A percentile compares a stretch with the other conserved stretches of the same genome.
Evolutionary conservation across 2,113 vertebrate species (phyloP).

Genomic region (human): DNA sequence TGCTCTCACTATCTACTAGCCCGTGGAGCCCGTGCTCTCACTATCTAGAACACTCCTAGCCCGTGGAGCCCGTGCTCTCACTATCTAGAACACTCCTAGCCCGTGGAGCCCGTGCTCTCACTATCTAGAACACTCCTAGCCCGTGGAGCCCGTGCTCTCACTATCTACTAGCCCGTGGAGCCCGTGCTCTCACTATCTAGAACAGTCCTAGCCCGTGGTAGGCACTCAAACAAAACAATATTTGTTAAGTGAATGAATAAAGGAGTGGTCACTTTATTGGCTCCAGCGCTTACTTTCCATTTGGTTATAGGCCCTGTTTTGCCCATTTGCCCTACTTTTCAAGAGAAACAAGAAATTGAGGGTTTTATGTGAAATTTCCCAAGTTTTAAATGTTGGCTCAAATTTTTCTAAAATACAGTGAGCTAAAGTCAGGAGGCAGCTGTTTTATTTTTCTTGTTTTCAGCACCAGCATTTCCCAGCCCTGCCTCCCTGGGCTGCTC

Average conservation of each 20-base stretch:
- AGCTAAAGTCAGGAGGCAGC: background rate
- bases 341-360: background rate
- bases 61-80: background rate
- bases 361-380: background rate
- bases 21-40: too few species aligned
- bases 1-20: too few species aligned
- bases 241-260: background rate
- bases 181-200: background rate
- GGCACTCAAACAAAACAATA: background rate
- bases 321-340: background rate
- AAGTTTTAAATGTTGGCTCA: background rate
- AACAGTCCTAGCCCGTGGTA: background rate
- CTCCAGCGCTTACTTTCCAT: background rate
- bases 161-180: too few species aligned
- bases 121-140: background rate
- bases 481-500: background rate
- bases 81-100: background rate
- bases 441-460: background rate
- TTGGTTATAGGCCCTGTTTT: background rate
- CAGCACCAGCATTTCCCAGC: background rate
- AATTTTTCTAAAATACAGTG: background rate
- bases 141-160: too few species aligned
- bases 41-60: too few species aligned
- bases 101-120: background rate
- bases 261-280: background rate